Conservation (phyloP, 2,113 vertebrate species). For the Melanotaenia duboulayi region DNA sequence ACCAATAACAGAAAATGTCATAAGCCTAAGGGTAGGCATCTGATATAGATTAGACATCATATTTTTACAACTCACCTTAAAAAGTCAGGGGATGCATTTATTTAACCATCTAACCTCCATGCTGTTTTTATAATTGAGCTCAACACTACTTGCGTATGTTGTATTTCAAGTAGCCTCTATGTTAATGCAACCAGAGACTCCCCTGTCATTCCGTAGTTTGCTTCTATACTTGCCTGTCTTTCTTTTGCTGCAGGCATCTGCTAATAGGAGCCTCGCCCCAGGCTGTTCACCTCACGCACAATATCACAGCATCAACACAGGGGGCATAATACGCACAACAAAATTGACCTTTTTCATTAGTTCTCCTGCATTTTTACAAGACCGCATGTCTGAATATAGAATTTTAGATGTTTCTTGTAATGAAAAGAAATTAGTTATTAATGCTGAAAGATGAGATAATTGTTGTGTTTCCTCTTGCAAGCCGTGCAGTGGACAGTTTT, state of each 20-base stretch:
- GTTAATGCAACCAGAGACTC: conserved; percentile 37
- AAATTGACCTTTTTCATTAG: conserved; percentile 42
- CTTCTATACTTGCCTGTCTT: conserved; percentile 38
- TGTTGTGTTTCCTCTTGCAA: conserved; percentile 25
- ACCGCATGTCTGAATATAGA: neutral
- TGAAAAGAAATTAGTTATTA: conserved; percentile 31
- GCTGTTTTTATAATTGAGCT: conserved; percentile 45
- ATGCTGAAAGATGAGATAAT: conserved; percentile 25
- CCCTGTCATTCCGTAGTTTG: conserved; percentile 53
- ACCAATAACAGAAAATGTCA: conserved; percentile 16
- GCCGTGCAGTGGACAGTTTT: conserved; percentile 41
- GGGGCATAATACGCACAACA: conserved; percentile 44
- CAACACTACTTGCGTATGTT: conserved; percentile 25
- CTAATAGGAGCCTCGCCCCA: conserved; percentile 72
- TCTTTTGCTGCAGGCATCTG: conserved; percentile 67
- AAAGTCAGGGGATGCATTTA: conserved; percentile 25
- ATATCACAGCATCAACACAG: conserved; percentile 34
- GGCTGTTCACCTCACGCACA: conserved; percentile 58
- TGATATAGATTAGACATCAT: conserved; percentile 28
- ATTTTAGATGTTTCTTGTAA: neutral
- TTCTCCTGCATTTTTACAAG: conserved; percentile 8
- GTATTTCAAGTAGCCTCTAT: conserved; percentile 46
- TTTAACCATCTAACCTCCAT: conserved; percentile 35
- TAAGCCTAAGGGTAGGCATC: conserved; percentile 1
- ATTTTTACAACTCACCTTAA: conserved; percentile 29